Conservation (phyloP, 2,797 vertebrate species). For the Podargus strigoides region DNA sequence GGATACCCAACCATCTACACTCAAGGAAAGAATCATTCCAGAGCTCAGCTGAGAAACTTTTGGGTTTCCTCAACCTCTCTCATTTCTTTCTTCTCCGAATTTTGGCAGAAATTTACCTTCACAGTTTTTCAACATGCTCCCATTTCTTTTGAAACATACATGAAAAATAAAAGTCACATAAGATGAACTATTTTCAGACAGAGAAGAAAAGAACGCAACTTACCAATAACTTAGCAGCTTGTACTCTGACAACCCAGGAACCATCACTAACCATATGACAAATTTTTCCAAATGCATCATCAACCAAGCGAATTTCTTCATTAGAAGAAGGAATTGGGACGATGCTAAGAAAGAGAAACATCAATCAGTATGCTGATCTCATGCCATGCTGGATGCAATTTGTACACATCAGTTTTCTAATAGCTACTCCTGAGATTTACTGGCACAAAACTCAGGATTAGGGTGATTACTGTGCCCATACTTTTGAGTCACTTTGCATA, state of each 20-base stretch:
- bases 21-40: not conserved
- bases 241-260: conserved; percentile 95
- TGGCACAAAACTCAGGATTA: not conserved
- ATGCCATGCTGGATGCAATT: not conserved
- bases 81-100: not conserved
- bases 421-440: not conserved
- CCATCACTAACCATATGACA: conserved; percentile 98
- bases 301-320: conserved; percentile 94
- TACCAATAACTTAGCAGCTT: conserved; percentile 94
- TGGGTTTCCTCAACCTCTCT: not conserved
- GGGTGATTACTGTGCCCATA: not conserved
- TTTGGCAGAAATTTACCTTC: not conserved
- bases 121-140: not conserved
- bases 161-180: not conserved
- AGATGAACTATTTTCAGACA: not conserved
- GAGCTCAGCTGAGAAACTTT: not conserved
- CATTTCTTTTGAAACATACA: not conserved
- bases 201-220: conserved; percentile 38
- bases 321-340: conserved; percentile 97
- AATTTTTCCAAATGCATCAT: conserved; percentile 96
- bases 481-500: not conserved
- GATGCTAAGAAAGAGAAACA: conserved; percentile 76
- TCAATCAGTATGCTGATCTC: not conserved
- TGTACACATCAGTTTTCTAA: not conserved
- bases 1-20: not conserved